Evolutionary conservation across 1,140 invertebrate genomes (phyloP).

Genomic region (Drosophila albomicans): DNA sequence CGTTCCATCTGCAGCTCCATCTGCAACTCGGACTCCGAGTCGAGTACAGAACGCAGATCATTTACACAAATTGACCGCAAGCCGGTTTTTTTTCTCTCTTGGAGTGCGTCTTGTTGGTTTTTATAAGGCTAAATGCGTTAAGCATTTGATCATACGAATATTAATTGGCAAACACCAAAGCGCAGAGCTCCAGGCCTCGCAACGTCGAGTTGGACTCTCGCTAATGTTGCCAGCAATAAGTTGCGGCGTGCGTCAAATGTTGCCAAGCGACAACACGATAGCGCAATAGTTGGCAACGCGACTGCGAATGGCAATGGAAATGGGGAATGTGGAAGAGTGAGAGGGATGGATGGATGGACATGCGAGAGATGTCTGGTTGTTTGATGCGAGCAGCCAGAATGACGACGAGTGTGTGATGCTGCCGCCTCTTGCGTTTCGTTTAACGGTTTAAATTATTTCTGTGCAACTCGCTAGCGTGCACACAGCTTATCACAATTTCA

Average conservation of each 20-base stretch:
- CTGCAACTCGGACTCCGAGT: not conserved
- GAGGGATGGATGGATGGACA: not conserved
- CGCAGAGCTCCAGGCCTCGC: constrained; percentile 48
- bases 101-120: constrained; percentile 70
- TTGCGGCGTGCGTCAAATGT: constrained; percentile 65
- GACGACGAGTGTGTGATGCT: constrained; percentile 64
- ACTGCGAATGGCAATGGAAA: not conserved
- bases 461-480: constrained; percentile 69
- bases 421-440: constrained; percentile 58
- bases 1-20: constrained; percentile 1
- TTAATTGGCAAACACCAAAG: constrained; percentile 79
- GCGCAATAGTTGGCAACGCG: constrained; percentile 31
- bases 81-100: constrained; percentile 49
- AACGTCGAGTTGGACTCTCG: constrained; percentile 14
- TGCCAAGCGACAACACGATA: constrained; percentile 45
- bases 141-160: constrained; percentile 83
- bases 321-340: not conserved
- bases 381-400: constrained; percentile 65
- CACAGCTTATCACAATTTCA: constrained; percentile 81
- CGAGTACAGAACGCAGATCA: constrained; percentile 56
- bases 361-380: not conserved
- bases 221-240: constrained; percentile 73
- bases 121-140: constrained; percentile 82
- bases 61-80: constrained; percentile 78
- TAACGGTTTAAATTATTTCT: constrained; percentile 79